Conservation (phyloP, 2,888 invertebrate genomes). For the Magallana nippona region DNA sequence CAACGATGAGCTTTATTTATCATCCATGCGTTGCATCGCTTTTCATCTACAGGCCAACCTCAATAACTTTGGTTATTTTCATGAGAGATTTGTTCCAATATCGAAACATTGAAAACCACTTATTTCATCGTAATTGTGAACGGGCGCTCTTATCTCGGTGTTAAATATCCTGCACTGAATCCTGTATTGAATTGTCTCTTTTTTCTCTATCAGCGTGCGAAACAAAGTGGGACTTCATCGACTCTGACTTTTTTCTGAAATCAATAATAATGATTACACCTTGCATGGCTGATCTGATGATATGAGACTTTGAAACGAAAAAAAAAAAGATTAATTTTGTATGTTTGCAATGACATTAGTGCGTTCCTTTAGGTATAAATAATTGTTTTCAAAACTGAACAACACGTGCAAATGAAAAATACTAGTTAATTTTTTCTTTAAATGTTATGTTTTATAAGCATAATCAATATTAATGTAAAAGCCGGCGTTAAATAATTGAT, state of each 20-base stretch:
- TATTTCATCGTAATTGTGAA: neutral
- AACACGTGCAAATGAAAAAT: too few species aligned
- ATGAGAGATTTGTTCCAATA: neutral
- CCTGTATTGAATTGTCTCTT: too few species aligned
- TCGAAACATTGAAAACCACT: constrained; percentile 21
- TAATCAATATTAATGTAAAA: too few species aligned
- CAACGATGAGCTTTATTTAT: neutral
- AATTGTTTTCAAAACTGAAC: too few species aligned
- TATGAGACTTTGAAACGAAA: too few species aligned
- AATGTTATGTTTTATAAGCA: too few species aligned
- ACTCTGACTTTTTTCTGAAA: neutral
- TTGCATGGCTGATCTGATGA: too few species aligned
- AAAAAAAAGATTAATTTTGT: too few species aligned
- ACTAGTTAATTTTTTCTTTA: too few species aligned
- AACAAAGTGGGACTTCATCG: neutral
- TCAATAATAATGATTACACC: neutral
- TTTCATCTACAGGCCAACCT: neutral
- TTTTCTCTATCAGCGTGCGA: neutral
- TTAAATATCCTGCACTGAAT: neutral
- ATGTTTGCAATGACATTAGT: too few species aligned
- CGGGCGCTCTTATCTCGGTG: neutral
- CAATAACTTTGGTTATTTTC: neutral
- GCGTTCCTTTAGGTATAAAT: too few species aligned
- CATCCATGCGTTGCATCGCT: neutral
- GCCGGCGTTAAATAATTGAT: too few species aligned